These are phyloP conservation scores for Thermophis baileyi DNA, from an alignment of 2,113 vertebrate species.

Conservation along the genomic window DNA sequence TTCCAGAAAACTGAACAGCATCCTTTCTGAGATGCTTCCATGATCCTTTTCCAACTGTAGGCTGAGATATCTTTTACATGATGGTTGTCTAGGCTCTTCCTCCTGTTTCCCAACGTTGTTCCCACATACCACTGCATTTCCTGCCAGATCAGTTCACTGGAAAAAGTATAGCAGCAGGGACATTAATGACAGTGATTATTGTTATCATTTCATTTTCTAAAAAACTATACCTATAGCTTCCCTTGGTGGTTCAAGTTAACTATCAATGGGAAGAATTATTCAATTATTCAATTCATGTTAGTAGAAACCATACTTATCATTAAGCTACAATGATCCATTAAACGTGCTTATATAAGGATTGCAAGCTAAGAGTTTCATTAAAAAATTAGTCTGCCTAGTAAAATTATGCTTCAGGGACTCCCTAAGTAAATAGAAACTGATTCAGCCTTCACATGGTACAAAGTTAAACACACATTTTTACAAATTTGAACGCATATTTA, in stretches of 20 bases:
- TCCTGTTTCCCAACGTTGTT: background rate
- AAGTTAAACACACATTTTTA: background rate
- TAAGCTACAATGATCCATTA: background rate
- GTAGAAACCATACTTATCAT: background rate
- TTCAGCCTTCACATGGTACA: background rate
- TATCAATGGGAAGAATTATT: background rate
- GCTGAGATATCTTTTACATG: background rate
- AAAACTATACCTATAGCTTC: background rate
- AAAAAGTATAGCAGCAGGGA: background rate
- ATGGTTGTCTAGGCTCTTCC: background rate
- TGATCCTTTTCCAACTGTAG: background rate
- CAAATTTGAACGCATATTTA: background rate
- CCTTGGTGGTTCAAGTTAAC: too few relatives aligned
- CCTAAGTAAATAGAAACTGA: background rate
- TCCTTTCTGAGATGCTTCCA: background rate
- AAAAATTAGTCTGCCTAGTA: background rate
- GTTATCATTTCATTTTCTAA: background rate
- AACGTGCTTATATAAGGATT: background rate
- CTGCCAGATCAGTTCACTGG: background rate
- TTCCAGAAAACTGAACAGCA: background rate
- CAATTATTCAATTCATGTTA: background rate
- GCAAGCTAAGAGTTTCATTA: background rate
- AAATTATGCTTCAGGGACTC: background rate
- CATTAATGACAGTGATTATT: background rate
- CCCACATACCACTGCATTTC: background rate